Base-by-base conservation (phyloP, 23 tunicate species). In the Diplosoma virens region DNA sequence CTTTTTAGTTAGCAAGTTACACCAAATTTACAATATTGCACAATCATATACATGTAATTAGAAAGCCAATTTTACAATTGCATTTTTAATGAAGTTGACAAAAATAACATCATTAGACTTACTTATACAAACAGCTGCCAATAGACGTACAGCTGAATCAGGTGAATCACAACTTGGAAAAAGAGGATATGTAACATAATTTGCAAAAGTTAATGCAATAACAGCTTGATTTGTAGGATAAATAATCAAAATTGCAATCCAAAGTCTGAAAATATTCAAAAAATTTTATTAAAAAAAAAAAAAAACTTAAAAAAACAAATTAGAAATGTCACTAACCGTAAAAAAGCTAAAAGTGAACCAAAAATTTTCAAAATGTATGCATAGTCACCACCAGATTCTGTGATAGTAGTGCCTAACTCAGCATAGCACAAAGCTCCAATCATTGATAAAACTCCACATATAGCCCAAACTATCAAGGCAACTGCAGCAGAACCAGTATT, bases 171-270 rank as follows among this genome's bases (percentile, higher is more conserved):
- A 92, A 3, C 80, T 76, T 75, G 81, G 84, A 75, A 92, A 92
- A 33, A 92, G 75, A 28, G 97, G 97, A 64, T 80, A 92, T 9
- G 81, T 76, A 21, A 84, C 74, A 70, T 92, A 92, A 41, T 85
- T 92, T 0, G 97, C 79, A 32, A 92, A 92, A 0, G 97, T 92
- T 22, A 92, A 67, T n/a, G 97, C 97, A 4, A 92, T 92, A 0
- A 92, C 61, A 36, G 97, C 97, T 71, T 92, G 97, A 59, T 92
- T 92, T 64, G 97, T 92, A 23, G 97, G 97, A 60, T 92, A 92
- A 25, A 92, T 92, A 50, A 92, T 92, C 23, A 92, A 66, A 25
- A 92, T 80, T 22, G 97, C 97, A 41, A 92, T 92, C 97, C 97
- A 92, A 76, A 92, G 76, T 73, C 97, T 92, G 52, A 23, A 67